Evolutionary conservation across 2,888 invertebrate genomes (phyloP), one percentile per base, ranked within the genome.

Genomic region (Agrenia bidenticulata): DNA sequence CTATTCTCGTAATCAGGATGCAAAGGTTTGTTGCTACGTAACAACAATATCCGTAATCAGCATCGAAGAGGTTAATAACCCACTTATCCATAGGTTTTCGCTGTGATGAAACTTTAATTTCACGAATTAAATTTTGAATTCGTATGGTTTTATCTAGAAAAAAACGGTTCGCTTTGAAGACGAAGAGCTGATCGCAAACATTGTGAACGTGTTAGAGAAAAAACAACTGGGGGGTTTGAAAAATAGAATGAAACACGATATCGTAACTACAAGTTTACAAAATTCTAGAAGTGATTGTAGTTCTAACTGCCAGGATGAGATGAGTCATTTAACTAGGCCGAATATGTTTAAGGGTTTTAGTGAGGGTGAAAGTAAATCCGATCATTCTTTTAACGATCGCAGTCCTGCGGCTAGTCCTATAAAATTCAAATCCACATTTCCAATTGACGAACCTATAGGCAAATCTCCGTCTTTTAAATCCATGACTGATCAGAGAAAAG

Each of bases 381-480:
- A 32, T 7, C 13, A 23, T 32, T 32, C 32, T 54, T 27, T 24
- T 54, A 17, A 26, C 17, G 19, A 19, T 19, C 15, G 32, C 4
- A 37, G 41, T 57, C 57, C 41, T 5, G 39, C 32, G 17, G 11
- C 57, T 21, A 41, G 57, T 32, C 57, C 57, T 23, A 17, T 72
- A 39, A 67, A 67, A 45, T 73, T 68, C 58, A 90, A 90, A 76
- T 92, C 92, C 60, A 93, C 92, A 2, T 93, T 85, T 83, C 92
- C 92, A 2, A 92, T 93, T 73, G 92, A 92, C 79, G 84, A 85
- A 77, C 91, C 91, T 1, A 76, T 80, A 64, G 68, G 27, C 79
- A 80, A 37, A 76, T 61, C 59, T 42, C 23, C 51, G 11, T 51
- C 41, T 64, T 55, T 55, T 59, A 55, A 61, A 27, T 56, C 45